These are phyloP conservation scores for Hippocampus zosterae DNA, from an alignment of 2,113 vertebrate genomes.

Conservation along the genomic window DNA sequence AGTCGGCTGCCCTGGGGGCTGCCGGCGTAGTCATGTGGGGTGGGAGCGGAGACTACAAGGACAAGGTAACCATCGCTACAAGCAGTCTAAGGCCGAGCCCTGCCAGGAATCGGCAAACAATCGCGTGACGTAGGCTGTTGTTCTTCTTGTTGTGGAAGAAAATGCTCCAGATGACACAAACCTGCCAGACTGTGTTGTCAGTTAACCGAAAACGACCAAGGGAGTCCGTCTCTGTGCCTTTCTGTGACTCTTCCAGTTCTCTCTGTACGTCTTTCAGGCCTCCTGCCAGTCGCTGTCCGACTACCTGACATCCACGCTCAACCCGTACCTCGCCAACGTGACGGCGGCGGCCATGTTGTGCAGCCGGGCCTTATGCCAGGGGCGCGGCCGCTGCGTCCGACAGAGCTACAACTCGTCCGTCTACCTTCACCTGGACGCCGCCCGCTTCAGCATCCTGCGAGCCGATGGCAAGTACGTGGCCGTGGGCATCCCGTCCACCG, in stretches of 20 bases:
- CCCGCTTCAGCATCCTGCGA: conserved; percentile 49
- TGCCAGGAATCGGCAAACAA: background rate
- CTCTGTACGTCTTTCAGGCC: conserved; percentile 24
- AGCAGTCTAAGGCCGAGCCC: background rate
- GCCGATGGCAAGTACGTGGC: conserved; percentile 44
- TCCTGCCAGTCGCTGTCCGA: conserved; percentile 63
- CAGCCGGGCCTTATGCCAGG: conserved; percentile 75
- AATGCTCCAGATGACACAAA: background rate
- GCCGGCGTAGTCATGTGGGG: conserved; percentile 90
- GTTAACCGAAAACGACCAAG: too few species aligned
- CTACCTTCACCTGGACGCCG: conserved; percentile 80
- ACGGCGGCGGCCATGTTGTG: conserved; percentile 83
- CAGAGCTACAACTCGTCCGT: conserved; percentile 71
- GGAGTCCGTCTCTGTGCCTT: too few species aligned
- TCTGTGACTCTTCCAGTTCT: too few species aligned
- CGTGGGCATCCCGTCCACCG: conserved; percentile 39
- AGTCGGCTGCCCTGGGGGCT: conserved; percentile 86
- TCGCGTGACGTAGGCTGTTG: background rate
- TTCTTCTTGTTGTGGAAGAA: background rate
- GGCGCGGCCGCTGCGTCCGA: conserved; percentile 76
- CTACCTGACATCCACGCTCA: conserved; percentile 66
- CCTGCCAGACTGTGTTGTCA: background rate
- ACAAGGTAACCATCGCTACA: conserved; percentile 66
- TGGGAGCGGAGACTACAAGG: conserved; percentile 74
- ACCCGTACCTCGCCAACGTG: conserved; percentile 83